Percentiles rank a stretch among this genome's conserved stretches.
Evolutionary conservation across 2,113 vertebrate genomes (phyloP).

Genomic region (Falco punctatus): DNA sequence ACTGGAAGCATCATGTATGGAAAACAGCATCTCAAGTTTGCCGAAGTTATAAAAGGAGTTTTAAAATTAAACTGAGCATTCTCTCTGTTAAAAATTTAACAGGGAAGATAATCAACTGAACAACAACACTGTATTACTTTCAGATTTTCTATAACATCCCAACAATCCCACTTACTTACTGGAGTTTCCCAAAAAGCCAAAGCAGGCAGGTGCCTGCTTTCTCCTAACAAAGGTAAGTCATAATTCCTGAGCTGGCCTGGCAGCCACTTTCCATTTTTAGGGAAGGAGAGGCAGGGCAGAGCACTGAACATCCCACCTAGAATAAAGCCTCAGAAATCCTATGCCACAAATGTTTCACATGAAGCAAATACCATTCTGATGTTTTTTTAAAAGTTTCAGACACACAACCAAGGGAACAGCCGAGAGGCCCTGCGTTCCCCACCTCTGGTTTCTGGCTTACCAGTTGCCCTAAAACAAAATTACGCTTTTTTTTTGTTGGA

Average conservation of each 20-base stretch:
- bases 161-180: background rate
- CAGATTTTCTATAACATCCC: background rate
- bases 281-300: background rate
- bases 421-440: fast-evolving
- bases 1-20: background rate
- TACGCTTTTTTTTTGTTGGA: background rate
- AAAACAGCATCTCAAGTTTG: background rate
- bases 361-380: background rate
- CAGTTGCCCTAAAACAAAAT: background rate
- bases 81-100: background rate
- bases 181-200: background rate
- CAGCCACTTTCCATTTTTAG: background rate
- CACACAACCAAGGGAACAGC: fast-evolving
- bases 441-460: background rate
- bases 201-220: background rate
- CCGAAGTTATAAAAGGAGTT: background rate
- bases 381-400: background rate
- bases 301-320: background rate
- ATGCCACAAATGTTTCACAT: background rate
- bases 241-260: background rate
- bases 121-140: background rate
- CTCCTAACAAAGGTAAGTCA: background rate
- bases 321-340: background rate
- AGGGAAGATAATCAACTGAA: background rate
- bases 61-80: background rate